Base-by-base conservation (phyloP, 2,113 vertebrate genomes). In the Corvus hawaiiensis region DNA sequence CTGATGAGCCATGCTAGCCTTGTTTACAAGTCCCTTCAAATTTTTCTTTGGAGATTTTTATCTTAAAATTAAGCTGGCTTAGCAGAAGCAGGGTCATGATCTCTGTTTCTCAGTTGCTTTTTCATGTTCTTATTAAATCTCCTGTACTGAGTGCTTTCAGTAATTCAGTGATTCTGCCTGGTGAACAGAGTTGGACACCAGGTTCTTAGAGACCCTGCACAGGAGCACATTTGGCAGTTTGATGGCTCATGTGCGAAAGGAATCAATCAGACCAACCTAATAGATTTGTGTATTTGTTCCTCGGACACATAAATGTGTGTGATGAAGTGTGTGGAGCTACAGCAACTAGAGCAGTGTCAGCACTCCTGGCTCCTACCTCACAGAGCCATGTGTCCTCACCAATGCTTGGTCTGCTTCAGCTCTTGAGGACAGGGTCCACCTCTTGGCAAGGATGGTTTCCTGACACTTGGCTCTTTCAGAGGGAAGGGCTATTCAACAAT, bases 51-150 rank as follows among this genome's bases (percentile, higher is more conserved):
- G 79, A 86, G 66, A 46, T 79, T 91, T 96, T 95, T 84, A 78
- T 93, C 93, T 92, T 75, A 68, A 94, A 96, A 96, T 88, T 88
- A 90, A 95, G 81, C 79, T 64, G 33, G 21, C 51, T 90, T 87
- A 94, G 72, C 46, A 94, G 85, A 85, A 87, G 41, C 64, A 85
- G 7, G 43, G 87, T 92, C 92, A 84, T 64, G 83, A 61, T 94
- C 76, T 88, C 68, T 90, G 72, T 84, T 94, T 90, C 79, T 90
- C 8, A 0, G 76, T 75, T 93, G 76, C 56, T 94, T 90, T 96
- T 92, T 84, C 52, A 71, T 77, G 52, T 64, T 30, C 15, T 90
- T 92, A 94, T 93, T 89, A 93, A 92, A 95, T 92, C 84, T 75
- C 41, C 79, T 71, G 58, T 77, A 61, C 68, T 61, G 41, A 96